A percentile compares a stretch with the other conserved stretches of the same genome.
Evolutionary conservation across 2,797 vertebrate species (phyloP).

Genomic region (Crax fasciolata): DNA sequence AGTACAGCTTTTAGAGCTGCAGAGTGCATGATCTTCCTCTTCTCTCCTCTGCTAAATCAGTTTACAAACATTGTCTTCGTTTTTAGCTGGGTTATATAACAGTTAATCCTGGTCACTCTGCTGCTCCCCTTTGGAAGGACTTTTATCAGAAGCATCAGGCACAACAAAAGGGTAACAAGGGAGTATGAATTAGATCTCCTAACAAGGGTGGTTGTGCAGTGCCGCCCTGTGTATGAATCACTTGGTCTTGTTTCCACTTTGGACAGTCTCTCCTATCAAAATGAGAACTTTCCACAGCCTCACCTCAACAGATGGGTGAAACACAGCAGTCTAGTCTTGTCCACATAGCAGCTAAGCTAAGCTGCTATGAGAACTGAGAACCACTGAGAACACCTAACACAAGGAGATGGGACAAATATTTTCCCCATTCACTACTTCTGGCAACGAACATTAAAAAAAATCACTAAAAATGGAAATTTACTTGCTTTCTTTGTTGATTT

Average conservation of each 20-base stretch:
- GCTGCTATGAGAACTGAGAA: not conserved
- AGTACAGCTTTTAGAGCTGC: not conserved
- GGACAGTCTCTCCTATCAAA: not conserved
- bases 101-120: not conserved
- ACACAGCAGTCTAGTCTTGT: not conserved
- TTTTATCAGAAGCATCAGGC: not conserved
- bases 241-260: not conserved
- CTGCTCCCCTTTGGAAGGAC: not conserved
- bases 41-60: not conserved
- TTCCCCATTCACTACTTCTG: not conserved
- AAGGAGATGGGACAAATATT: not conserved
- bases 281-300: not conserved
- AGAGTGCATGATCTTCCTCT: not conserved
- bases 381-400: not conserved
- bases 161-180: not conserved
- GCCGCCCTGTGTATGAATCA: not conserved
- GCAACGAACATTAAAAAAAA: not conserved
- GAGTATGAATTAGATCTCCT: not conserved
- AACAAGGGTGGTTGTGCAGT: not conserved
- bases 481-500: not conserved
- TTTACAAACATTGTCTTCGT: not conserved
- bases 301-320: not conserved
- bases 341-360: not conserved
- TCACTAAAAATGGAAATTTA: not conserved
- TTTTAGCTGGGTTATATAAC: not conserved